These are phyloP conservation scores for Callimorpha dominula DNA, from an alignment of 2,888 invertebrate genomes.

Conservation along the genomic window DNA sequence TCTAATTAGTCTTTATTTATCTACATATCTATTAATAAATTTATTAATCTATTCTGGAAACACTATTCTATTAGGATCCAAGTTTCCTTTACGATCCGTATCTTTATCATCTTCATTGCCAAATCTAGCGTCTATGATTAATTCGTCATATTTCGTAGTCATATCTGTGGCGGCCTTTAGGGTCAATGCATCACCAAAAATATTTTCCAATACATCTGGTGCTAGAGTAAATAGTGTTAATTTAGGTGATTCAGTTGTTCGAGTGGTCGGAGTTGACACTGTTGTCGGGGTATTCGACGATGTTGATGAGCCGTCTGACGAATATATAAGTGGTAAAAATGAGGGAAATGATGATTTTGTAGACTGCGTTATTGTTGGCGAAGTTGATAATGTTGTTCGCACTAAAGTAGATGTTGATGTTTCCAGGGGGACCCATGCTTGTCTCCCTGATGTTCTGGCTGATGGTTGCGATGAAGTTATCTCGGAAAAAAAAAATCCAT, in stretches of 20 bases:
- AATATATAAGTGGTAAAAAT: not conserved
- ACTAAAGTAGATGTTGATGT: not conserved
- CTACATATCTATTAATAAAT: not conserved
- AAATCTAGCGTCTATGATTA: conserved; percentile 37
- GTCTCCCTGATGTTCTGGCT: not conserved
- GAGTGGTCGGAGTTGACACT: not conserved
- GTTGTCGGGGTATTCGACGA: not conserved
- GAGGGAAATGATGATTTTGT: not conserved
- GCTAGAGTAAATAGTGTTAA: conserved; percentile 24
- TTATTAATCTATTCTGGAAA: conserved; percentile 9
- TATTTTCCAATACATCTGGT: conserved; percentile 20
- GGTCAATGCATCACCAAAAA: conserved; percentile 21
- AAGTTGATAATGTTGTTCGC: not conserved
- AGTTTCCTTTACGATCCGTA: not conserved
- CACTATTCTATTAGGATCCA: conserved; percentile 18
- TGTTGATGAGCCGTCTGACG: conserved; percentile 1
- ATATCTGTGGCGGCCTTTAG: not conserved
- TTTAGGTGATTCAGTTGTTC: conserved; percentile 6
- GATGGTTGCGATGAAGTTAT: not conserved
- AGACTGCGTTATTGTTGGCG: not conserved
- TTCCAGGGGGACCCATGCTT: not conserved
- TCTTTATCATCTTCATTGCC: conserved; percentile 12
- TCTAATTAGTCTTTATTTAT: conserved; percentile 48
- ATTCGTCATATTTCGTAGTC: conserved; percentile 21
- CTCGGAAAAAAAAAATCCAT: not conserved